Conservation (phyloP, 2,888 invertebrate species). For the Mycalesis mineus region DNA sequence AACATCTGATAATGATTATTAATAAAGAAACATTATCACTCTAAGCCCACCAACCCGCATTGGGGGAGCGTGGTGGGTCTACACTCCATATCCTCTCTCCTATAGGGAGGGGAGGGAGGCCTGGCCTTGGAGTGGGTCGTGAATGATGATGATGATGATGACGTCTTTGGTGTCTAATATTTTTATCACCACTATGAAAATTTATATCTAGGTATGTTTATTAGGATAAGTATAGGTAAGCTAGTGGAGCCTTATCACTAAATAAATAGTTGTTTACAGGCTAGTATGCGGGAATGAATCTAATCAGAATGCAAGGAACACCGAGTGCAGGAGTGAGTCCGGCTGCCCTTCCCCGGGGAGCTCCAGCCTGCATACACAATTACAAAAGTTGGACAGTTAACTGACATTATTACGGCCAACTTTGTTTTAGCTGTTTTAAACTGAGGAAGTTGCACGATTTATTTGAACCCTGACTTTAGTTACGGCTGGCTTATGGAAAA, state of each 20-base stretch:
- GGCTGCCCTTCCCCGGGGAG: conserved; percentile 1
- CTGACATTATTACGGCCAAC: conserved; percentile 10
- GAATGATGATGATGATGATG: background rate
- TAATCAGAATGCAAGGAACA: background rate
- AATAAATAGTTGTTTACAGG: background rate
- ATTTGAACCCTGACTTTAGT: background rate
- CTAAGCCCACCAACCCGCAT: no score
- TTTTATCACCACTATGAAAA: no score
- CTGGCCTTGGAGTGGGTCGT: background rate
- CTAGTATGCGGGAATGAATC: background rate
- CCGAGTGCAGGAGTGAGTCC: background rate
- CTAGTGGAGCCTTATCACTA: no score
- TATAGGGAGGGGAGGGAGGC: no score
- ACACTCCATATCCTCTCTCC: no score
- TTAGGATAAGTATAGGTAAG: no score
- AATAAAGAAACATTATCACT: no score
- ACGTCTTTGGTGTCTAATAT: no score
- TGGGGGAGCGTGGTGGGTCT: no score
- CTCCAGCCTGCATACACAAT: conserved; percentile 11
- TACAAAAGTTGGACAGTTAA: conserved; percentile 18
- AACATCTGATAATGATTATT: no score
- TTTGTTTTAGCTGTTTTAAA: conserved; percentile 1
- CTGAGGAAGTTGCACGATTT: background rate
- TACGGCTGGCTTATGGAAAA: no score
- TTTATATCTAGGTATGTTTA: no score